Conservation (phyloP, 2,113 vertebrate genomes). For the Butastur rufipennis region DNA sequence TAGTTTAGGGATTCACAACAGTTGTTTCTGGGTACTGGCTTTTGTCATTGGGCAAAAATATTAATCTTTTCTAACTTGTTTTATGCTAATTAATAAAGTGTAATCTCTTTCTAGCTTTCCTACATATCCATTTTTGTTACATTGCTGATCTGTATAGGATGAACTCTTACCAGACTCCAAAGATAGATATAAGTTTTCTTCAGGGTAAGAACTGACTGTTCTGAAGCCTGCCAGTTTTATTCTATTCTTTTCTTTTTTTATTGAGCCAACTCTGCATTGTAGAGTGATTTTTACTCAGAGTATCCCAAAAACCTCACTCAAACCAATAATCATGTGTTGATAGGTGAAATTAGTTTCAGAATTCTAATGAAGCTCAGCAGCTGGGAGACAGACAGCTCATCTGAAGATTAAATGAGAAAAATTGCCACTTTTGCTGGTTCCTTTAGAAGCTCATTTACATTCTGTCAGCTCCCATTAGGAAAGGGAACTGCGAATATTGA, state of each 20-base stretch:
- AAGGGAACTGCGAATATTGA: slow-evolving; percentile 70
- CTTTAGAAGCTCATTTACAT: slow-evolving; percentile 96
- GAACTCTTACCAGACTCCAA: neutral
- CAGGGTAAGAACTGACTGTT: slow-evolving; percentile 38
- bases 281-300: slow-evolving; percentile 66
- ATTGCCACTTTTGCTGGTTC: slow-evolving; percentile 88
- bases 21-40: neutral
- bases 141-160: neutral
- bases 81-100: neutral
- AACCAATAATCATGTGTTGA: slow-evolving; percentile 80
- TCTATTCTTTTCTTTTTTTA: neutral
- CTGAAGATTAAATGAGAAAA: slow-evolving; percentile 94
- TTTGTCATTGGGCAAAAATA: neutral
- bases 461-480: slow-evolving; percentile 93
- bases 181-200: slow-evolving; percentile 39
- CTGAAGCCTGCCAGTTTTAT: slow-evolving; percentile 47
- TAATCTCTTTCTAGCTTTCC: neutral
- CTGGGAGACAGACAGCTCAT: slow-evolving; percentile 86
- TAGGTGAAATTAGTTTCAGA: slow-evolving; percentile 78
- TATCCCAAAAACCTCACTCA: slow-evolving; percentile 68
- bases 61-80: neutral
- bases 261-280: slow-evolving; percentile 54
- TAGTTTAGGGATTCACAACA: neutral
- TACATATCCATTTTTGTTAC: neutral
- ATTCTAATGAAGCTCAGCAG: slow-evolving; percentile 84